Base-by-base conservation (phyloP, 23 tunicate species). In the Halocynthia roretzi region DNA sequence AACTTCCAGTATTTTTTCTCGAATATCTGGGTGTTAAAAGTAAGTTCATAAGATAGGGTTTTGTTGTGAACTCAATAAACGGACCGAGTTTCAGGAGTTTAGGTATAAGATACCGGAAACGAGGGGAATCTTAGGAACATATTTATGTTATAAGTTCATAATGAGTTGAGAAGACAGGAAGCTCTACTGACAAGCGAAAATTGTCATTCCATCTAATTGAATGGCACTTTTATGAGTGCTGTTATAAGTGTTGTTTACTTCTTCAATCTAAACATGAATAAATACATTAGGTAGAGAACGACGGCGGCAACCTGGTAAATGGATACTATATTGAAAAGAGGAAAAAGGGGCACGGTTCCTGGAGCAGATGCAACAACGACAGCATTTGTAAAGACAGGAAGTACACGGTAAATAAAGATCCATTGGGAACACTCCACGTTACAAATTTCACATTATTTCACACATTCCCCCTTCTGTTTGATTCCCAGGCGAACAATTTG, bases 261-360 rank as follows among this genome's bases (percentile, higher is more conserved):
- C 2, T 31, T 31, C 4, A 31, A 31, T 31, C 1, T 31, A 31
- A 1, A 31, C 44, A 31, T 31, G 2, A 31, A 0, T 31, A 31
- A 31, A 49, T 51, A 15, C 50, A 15, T 11, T 69, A 92, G 98
- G 92, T 92, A 7, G 71, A 82, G 51, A 63, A 85, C 48, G 98
- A 92, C 72, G 92, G 92, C 50, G 98, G 98, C n/a, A 86, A 87
- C 57, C 83, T 87, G 7, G 71, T 92, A 8, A 53, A 65, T 9
- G 98, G 98, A 10, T 92, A 92, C 72, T 50, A 71, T 63, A 68
- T 92, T 21, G 98, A 92, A 74, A 86, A 83, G 56, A 63, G 98
- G 50, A 92, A 92, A 82, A 92, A 86, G 72, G 98, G 98, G 52
- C 85, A 83, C 6, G 77, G 83, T 31, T 8, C 77, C 5, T 92